Evolutionary conservation across 2,888 invertebrate genomes (phyloP).

Genomic region (Caenorhabditis panamensis): DNA sequence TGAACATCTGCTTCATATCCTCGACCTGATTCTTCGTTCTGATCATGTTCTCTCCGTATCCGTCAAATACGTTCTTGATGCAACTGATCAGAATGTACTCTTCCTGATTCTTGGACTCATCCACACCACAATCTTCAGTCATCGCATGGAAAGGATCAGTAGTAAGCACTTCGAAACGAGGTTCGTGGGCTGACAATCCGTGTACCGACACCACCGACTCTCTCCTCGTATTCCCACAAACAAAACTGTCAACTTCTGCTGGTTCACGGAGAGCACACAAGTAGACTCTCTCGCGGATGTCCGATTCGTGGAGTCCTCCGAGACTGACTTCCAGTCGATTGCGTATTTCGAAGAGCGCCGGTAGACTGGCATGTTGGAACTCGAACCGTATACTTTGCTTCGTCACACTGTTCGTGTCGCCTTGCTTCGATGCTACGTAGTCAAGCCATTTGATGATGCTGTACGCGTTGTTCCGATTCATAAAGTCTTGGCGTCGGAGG

Average conservation of each 20-base stretch:
- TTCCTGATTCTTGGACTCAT: conserved; percentile 43
- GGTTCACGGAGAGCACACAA: conserved; percentile 33
- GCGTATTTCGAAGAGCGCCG: conserved; percentile 53
- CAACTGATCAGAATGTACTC: conserved; percentile 52
- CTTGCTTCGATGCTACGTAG: conserved; percentile 48
- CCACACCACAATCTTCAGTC: conserved; percentile 54
- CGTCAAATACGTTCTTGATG: conserved; percentile 46
- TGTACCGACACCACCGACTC: conserved; percentile 40
- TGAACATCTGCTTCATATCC: conserved; percentile 33
- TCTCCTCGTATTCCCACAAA: conserved; percentile 3
- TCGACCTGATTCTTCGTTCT: conserved; percentile 26
- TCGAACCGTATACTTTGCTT: conserved; percentile 55
- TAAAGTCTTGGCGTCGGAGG: conserved; percentile 40
- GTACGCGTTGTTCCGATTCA: conserved; percentile 40
- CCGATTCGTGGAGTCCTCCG: conserved; percentile 25
- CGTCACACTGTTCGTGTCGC: conserved; percentile 49
- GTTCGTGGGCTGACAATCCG: conserved; percentile 21
- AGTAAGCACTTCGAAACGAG: conserved; percentile 45
- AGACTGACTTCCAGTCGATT: conserved; percentile 48
- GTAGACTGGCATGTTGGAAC: conserved; percentile 54
- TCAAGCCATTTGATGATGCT: conserved; percentile 57
- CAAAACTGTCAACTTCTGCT: neutral
- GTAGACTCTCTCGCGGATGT: conserved; percentile 31
- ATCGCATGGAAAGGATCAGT: conserved; percentile 60
- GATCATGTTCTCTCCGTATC: conserved; percentile 36